Base-by-base conservation (phyloP, 2,888 invertebrate species). In the Asteroscopus sphinx region DNA sequence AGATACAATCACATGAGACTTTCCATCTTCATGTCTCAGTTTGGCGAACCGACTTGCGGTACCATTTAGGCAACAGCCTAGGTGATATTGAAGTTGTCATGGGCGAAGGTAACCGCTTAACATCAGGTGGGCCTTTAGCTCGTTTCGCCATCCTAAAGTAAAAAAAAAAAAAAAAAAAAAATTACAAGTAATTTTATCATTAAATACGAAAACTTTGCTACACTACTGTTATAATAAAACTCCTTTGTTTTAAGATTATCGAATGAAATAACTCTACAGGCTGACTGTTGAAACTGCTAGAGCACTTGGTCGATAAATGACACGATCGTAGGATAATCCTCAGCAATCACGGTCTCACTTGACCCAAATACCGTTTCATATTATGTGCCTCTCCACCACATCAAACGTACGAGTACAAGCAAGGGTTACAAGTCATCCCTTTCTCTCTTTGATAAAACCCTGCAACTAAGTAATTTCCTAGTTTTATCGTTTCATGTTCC, bases 301-400 rank as follows among this genome's bases (percentile, higher is more conserved):
- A 56, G 16, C 48, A 51, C 45, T 54, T 39, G 41, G 41, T 42
- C 53, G 49, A 56, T 55, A 71, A 47, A 53, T 59, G 57, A 40
- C 60, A 48, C 60, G 63, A 59, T 54, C 48, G 41, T 35, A 51
- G 61, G 74, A 69, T 73, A 73, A 69, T 69, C 74, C 65, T 12
- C 16, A 51, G 54, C 71, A 67, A 69, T 73, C 67, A 59, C 58
- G 48, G 56, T 55, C 52, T 47, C 63, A 64, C 73, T 69, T 69
- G 74, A 73, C 73, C 74, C 64, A 70, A 65, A 74, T 70, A 62
- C 63, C 70, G 59, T 69, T 69, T 73, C 66, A 73, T 73, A 64
- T 61, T 48, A 61, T 48, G 54, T 61, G 30, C 61, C 57, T 45
- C 53, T 40, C 48, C 35, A 28, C 48, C 70, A 54, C 68, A 65